A percentile compares a stretch with the other conserved stretches of the same genome.
These are phyloP conservation scores for Torymus aiolomorphi DNA, from an alignment of 2,888 invertebrate species.

Conservation along the genomic window DNA sequence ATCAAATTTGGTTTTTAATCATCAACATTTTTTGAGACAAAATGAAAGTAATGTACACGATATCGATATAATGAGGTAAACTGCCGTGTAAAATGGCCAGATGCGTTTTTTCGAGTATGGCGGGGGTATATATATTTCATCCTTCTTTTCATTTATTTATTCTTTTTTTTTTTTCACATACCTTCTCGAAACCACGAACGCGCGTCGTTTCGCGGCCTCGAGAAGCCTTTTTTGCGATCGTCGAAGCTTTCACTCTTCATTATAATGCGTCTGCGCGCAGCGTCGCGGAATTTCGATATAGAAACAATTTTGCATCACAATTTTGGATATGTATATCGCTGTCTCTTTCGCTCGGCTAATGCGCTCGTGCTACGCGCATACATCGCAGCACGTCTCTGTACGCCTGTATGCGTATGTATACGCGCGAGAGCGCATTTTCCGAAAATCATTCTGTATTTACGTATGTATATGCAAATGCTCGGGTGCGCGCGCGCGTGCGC, in stretches of 20 bases:
- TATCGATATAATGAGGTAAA: constrained; percentile 31
- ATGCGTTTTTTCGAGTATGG: constrained; percentile 50
- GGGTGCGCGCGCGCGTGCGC: not conserved
- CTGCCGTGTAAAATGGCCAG: constrained; percentile 11
- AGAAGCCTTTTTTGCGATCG: constrained; percentile 2
- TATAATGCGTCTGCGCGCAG: not conserved
- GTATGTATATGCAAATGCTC: constrained; percentile 50
- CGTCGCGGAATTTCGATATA: constrained; percentile 39
- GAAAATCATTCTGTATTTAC: constrained; percentile 45
- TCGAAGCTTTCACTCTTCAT: not conserved
- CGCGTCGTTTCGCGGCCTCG: constrained; percentile 8
- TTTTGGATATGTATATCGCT: too few relatives aligned
- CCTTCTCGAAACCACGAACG: constrained; percentile 10
- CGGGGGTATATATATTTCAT: constrained; percentile 23
- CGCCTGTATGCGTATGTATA: not conserved
- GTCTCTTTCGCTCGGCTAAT: too few relatives aligned
- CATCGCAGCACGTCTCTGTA: too few relatives aligned
- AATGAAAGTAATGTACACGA: constrained; percentile 45
- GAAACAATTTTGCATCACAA: constrained; percentile 29
- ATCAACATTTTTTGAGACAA: constrained; percentile 20
- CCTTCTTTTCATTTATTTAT: not conserved
- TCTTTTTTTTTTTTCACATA: not conserved
- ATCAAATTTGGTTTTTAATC: too few relatives aligned
- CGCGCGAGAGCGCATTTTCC: constrained; percentile 32
- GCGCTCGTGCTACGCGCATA: too few relatives aligned